Conservation (phyloP, 2,888 invertebrate species). For the Meiosimyza decipiens region DNA sequence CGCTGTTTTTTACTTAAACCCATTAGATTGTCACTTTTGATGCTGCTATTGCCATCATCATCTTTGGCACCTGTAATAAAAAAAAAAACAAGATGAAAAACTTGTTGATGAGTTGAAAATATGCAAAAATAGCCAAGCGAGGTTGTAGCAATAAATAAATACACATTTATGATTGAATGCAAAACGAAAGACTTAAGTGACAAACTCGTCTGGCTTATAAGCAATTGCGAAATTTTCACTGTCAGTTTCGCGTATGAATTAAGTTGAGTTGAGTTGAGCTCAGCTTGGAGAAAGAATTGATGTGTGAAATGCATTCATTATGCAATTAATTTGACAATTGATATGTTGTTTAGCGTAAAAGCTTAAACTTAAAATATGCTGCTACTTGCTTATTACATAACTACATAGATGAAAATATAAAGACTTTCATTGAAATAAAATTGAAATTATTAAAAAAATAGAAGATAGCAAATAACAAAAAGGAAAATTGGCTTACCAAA, state of each 20-base stretch:
- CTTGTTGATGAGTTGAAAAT: neutral
- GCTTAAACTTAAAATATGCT: too few species aligned
- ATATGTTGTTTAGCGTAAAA: neutral
- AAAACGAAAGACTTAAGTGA: conserved; percentile 40
- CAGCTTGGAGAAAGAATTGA: neutral
- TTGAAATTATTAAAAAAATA: too few species aligned
- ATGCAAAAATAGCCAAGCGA: too few species aligned
- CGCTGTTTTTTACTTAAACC: conserved; percentile 89
- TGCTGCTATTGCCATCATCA: conserved; percentile 73
- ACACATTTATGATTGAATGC: conserved; percentile 1
- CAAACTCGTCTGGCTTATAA: conserved; percentile 30
- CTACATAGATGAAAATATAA: too few species aligned
- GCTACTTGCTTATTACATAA: too few species aligned
- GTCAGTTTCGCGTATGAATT: too few species aligned
- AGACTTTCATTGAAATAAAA: too few species aligned
- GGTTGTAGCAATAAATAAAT: neutral
- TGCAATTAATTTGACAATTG: conserved; percentile 10
- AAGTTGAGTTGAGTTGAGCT: neutral
- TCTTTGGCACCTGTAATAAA: conserved; percentile 81
- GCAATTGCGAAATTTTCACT: neutral
- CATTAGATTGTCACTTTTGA: conserved; percentile 63
- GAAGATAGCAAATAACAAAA: too few species aligned
- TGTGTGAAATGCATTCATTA: neutral
- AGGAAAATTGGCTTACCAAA: too few species aligned
- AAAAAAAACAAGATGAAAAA: conserved; percentile 12